Conservation (phyloP, 2,888 invertebrate genomes). For the Malthinus seriepunctatus region DNA sequence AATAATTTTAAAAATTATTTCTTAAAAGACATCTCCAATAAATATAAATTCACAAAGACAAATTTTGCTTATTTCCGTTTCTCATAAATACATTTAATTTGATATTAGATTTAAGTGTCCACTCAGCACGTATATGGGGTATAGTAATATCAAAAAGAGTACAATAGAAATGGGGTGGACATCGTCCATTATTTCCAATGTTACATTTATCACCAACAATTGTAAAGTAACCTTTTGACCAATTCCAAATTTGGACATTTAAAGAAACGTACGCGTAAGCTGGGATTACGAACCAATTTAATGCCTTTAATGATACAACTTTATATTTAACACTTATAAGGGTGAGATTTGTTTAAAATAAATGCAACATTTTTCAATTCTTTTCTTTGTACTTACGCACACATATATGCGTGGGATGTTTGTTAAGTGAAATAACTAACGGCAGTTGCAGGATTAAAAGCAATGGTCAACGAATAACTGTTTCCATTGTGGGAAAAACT, state of each 20-base stretch:
- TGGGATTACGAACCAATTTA: constrained; percentile 35
- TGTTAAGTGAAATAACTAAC: constrained; percentile 24
- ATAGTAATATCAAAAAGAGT: constrained; percentile 24
- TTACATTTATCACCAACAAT: constrained; percentile 38
- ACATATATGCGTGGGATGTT: constrained; percentile 32
- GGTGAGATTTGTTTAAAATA: constrained; percentile 21
- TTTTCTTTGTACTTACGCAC: constrained; percentile 22
- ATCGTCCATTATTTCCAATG: constrained; percentile 34
- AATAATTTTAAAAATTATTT: not conserved
- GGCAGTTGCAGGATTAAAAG: constrained; percentile 30
- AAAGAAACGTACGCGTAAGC: constrained; percentile 36
- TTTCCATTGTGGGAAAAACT: constrained; percentile 13
- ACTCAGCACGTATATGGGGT: constrained; percentile 11
- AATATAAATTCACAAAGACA: too few species aligned
- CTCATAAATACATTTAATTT: constrained; percentile 3
- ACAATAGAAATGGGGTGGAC: constrained; percentile 36
- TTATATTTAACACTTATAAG: constrained; percentile 19
- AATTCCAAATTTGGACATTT: constrained; percentile 27
- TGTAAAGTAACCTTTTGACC: constrained; percentile 36
- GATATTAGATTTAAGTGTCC: constrained; percentile 14
- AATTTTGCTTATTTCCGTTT: not conserved
- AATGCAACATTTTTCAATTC: constrained; percentile 33
- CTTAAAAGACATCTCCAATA: not conserved
- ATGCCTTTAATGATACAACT: constrained; percentile 29
- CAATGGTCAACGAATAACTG: constrained; percentile 24